phyloP scores from a whole-genome alignment of 37 sponge, comb jelly and placozoan species.

The Aphrocallistes beatrix region DNA sequence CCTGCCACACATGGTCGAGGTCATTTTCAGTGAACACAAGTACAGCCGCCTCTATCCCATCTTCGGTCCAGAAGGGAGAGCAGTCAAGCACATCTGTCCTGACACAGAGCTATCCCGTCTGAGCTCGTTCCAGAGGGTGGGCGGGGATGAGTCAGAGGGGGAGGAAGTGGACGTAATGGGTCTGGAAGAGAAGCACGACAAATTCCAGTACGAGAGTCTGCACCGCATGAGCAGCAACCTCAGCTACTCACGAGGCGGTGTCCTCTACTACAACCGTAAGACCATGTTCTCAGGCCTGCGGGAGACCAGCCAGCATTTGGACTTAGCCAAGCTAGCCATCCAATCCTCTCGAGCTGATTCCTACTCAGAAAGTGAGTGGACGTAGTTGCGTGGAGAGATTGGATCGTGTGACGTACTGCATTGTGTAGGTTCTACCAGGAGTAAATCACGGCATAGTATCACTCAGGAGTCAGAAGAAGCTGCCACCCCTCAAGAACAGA shows the following conservation, averaged over 20 bases:
- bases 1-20: too few species aligned
- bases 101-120: neutral
- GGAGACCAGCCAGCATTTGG: neutral
- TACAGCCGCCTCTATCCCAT: constrained; percentile 1
- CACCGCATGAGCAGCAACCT: neutral
- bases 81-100: neutral
- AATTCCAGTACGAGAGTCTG: neutral
- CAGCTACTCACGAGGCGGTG: neutral
- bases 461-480: neutral
- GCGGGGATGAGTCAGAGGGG: neutral
- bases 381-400: too few species aligned
- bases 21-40: constrained; percentile 5
- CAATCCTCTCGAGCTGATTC: neutral
- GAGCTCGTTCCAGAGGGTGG: neutral
- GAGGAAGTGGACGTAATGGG: neutral
- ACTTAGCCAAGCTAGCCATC: neutral
- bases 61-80: neutral
- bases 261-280: neutral
- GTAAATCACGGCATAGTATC: too few species aligned
- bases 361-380: neutral
- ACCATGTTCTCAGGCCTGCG: neutral
- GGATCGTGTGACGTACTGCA: too few species aligned
- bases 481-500: neutral
- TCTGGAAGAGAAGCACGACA: neutral
- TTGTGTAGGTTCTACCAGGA: too few species aligned